Conservation (phyloP, 2,888 invertebrate species). For the Helobdella robusta region DNA sequence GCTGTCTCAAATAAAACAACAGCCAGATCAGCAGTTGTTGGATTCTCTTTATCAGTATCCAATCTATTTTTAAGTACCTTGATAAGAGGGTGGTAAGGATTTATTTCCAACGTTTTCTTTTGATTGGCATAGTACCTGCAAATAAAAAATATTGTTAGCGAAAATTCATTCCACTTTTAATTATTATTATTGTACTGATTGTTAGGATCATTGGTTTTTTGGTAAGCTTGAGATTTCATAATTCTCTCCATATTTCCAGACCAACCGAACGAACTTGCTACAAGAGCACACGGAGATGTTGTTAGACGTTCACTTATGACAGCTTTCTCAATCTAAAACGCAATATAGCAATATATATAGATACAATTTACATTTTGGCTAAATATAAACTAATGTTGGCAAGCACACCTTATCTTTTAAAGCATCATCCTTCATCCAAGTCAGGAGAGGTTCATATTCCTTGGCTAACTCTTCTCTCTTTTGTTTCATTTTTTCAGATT, state of each 20-base stretch:
- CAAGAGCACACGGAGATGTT: slow-evolving; percentile 87
- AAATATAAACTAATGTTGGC: too few species aligned
- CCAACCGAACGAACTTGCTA: slow-evolving; percentile 94
- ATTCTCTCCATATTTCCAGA: slow-evolving; percentile 98
- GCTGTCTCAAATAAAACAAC: slow-evolving; percentile 66
- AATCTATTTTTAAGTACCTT: slow-evolving; percentile 78
- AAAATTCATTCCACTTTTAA: not conserved
- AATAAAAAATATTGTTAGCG: slow-evolving; percentile 18
- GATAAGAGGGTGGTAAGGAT: slow-evolving; percentile 90
- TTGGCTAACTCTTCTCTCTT: slow-evolving; percentile 62
- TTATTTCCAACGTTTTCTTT: slow-evolving; percentile 92
- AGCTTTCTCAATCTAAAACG: too few species aligned
- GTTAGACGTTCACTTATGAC: slow-evolving; percentile 75
- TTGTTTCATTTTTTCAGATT: slow-evolving; percentile 65
- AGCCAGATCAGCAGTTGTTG: slow-evolving; percentile 71
- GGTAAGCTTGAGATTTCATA: slow-evolving; percentile 79
- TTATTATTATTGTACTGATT: slow-evolving; percentile 54
- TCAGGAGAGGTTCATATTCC: slow-evolving; percentile 75
- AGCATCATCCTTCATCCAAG: slow-evolving; percentile 75
- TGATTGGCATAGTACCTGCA: slow-evolving; percentile 46
- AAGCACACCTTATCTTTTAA: slow-evolving; percentile 62
- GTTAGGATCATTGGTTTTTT: slow-evolving; percentile 67
- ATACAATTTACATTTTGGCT: too few species aligned
- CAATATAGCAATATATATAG: too few species aligned
- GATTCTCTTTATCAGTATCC: slow-evolving; percentile 63